A percentile compares a stretch with the other conserved stretches of the same genome.
phyloP scores from a whole-genome alignment of 2,113 vertebrate species.

The Tor tambroides region DNA sequence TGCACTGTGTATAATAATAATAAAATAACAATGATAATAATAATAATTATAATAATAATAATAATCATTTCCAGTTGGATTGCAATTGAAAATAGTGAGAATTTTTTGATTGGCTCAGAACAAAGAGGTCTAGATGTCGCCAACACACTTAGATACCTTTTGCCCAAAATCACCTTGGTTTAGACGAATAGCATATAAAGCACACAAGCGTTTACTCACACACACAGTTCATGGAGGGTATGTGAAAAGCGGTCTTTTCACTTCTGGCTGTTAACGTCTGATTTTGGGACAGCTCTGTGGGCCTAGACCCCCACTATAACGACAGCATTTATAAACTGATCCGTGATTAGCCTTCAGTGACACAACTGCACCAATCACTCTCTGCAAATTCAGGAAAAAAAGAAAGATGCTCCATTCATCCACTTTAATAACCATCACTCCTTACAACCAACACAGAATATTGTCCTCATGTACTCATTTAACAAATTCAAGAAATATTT shows the following conservation, averaged over 20 bases:
- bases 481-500: constrained; percentile 67
- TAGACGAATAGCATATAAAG: constrained; percentile 37
- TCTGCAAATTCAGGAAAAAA: constrained; percentile 18
- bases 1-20: constrained; percentile 62
- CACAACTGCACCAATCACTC: constrained; percentile 12
- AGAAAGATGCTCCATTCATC: constrained; percentile 26
- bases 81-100: constrained; percentile 73
- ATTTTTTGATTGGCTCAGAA: constrained; percentile 74
- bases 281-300: constrained; percentile 1
- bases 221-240: constrained; percentile 50
- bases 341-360: constrained; percentile 20
- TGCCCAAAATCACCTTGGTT: constrained; percentile 66
- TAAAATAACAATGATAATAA: constrained; percentile 78
- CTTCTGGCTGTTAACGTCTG: background rate
- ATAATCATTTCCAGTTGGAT: constrained; percentile 75
- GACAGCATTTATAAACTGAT: constrained; percentile 32
- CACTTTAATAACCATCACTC: constrained; percentile 9
- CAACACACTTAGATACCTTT: constrained; percentile 78
- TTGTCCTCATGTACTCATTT: constrained; percentile 66
- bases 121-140: constrained; percentile 71
- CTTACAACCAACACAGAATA: constrained; percentile 58
- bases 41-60: constrained; percentile 22
- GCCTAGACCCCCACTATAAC: constrained; percentile 10
- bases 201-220: constrained; percentile 42
- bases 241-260: constrained; percentile 45